phyloP scores from a whole-genome alignment of 2,797 vertebrate species.

The Melanitta fusca region DNA sequence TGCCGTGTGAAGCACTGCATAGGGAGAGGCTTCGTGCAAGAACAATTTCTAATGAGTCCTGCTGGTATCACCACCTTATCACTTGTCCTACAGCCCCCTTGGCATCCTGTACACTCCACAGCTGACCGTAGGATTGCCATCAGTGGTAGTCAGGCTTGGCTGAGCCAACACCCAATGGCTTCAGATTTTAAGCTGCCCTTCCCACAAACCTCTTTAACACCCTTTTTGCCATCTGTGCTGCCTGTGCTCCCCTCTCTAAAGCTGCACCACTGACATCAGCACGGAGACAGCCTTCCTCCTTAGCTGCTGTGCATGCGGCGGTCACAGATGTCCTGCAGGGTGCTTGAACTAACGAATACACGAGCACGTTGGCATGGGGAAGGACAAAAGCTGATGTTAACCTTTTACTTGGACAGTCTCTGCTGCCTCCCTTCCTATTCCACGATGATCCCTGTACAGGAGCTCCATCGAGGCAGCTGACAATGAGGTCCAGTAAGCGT shows the following conservation, averaged over 20 bases:
- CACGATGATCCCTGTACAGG: not conserved
- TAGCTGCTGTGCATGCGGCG: no score
- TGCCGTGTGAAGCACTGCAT: not conserved
- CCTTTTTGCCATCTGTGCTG: not conserved
- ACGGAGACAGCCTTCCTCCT: not conserved
- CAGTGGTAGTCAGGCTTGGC: rapidly evolving
- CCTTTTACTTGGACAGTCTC: not conserved
- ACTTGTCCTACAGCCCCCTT: not conserved
- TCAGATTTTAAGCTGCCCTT: not conserved
- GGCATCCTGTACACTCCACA: rapidly evolving
- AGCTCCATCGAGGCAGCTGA: not conserved
- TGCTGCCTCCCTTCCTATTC: not conserved
- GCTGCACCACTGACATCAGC: rapidly evolving
- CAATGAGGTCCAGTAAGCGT: not conserved
- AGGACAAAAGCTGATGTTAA: rapidly evolving
- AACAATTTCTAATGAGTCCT: not conserved
- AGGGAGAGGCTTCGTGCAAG: not conserved
- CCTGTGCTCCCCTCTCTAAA: not conserved
- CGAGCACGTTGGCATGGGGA: not conserved
- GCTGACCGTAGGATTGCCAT: not conserved
- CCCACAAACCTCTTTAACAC: not conserved
- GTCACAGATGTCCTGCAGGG: not conserved
- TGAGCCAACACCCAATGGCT: not conserved
- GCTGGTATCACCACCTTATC: not conserved
- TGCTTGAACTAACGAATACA: not conserved